Evolutionary conservation across 1,140 invertebrate genomes (phyloP), one percentile per base, ranked within the genome.

Genomic region (Ceratitis capitata): DNA sequence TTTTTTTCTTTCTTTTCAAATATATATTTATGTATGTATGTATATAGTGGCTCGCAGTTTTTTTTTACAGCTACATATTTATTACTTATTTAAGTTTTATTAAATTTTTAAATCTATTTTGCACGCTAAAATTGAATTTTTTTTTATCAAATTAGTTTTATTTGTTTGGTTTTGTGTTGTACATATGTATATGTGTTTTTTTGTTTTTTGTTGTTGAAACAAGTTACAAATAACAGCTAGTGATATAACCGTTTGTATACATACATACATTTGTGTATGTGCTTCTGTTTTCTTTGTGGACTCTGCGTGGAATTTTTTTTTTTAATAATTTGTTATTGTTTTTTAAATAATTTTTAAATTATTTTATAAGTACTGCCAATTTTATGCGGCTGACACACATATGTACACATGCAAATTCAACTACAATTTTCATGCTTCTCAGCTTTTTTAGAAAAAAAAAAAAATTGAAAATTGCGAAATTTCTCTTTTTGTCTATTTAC

Each of bases 41-140:
- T 12, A 16, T 53, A 19, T 53, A 53, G n/a, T n/a, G 51, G 14
- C n/a, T 53, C 9, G 61, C 61, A 35, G 61, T 69, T 69, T 69
- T 53, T 53, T 53, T 19, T 26, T 61, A 61, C 29, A 61, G 29
- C 23, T 61, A 69, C n/a, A n/a, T 69, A 32, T 23, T 74, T 78
- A 78, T 39, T 69, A 69, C 9, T n/a, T 45, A 45, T 45, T 42
- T 9, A 45, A 45, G 45, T 45, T 69, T 69, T 39, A 14, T 39
- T 74, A 39, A 39, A 16, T 42, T 35, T 69, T 61, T 61, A 16
- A 9, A 35, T 69, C 2, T 69, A 19, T 69, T 69, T 42, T 42
- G 64, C 69, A 23, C 45, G 69, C 69, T 78, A 78, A 78, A 78
- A 78, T 78, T n/a, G n/a, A n/a, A n/a, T n/a, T n/a, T n/a, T 45